phyloP scores from a whole-genome alignment of 1,140 invertebrate genomes.

The Eupeodes corollae region DNA sequence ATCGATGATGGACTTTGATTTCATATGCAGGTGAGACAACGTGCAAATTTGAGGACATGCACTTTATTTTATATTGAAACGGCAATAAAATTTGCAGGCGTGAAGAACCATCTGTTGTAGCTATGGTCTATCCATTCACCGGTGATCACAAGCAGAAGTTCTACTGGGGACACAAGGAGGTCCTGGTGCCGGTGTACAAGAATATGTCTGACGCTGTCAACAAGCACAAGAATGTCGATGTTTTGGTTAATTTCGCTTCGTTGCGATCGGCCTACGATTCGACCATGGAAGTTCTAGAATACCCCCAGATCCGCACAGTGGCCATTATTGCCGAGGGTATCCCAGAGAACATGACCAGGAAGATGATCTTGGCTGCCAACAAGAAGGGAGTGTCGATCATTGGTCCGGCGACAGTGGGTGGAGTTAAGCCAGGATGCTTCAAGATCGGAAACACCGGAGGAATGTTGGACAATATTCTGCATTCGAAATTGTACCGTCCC shows the following conservation, averaged over 20 bases:
- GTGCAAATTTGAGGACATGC: not conserved
- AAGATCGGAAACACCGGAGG: slow-evolving; percentile 99
- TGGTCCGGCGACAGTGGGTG: slow-evolving; percentile 95
- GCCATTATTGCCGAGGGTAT: slow-evolving; percentile 99
- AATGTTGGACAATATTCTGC: slow-evolving; percentile 98
- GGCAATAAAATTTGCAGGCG: slow-evolving; percentile 67
- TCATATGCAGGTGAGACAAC: slow-evolving; percentile 65
- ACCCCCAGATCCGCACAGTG: slow-evolving; percentile 88
- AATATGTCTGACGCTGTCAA: slow-evolving; percentile 94
- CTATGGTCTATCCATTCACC: slow-evolving; percentile 96
- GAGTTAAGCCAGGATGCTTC: slow-evolving; percentile 97
- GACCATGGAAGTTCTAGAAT: slow-evolving; percentile 80
- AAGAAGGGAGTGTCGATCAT: slow-evolving; percentile 76
- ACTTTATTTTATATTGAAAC: slow-evolving; percentile 57
- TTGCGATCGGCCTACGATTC: slow-evolving; percentile 95
- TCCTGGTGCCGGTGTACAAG: slow-evolving; percentile 89
- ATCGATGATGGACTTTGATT: slow-evolving; percentile 98
- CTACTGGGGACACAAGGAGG: slow-evolving; percentile 99
- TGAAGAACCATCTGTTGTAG: slow-evolving; percentile 77
- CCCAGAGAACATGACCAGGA: slow-evolving; percentile 94
- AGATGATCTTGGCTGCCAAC: slow-evolving; percentile 78
- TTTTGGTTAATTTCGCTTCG: slow-evolving; percentile 98
- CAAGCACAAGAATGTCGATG: slow-evolving; percentile 89
- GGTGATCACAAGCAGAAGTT: slow-evolving; percentile 99
- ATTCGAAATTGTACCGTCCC: slow-evolving; percentile 91